These are phyloP conservation scores for Fulmarus glacialis DNA, from an alignment of 2,113 vertebrate genomes.

Conservation along the genomic window DNA sequence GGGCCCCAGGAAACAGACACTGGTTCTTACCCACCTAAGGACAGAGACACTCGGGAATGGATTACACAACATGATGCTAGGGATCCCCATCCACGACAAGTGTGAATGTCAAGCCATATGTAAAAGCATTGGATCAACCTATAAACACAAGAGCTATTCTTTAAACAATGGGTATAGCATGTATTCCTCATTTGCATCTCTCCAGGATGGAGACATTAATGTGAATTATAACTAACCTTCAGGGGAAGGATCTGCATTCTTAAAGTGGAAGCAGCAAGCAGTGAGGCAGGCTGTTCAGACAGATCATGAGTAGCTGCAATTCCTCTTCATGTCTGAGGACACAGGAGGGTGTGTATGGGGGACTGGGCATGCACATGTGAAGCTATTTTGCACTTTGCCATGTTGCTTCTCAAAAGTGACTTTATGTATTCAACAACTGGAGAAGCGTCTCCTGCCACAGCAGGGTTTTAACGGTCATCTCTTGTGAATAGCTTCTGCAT, in stretches of 20 bases:
- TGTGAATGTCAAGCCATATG: too few species aligned
- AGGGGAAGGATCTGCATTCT: neutral
- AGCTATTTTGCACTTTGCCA: neutral
- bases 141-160: neutral
- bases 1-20: neutral
- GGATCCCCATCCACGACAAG: neutral
- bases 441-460: neutral
- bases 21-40: neutral
- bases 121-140: neutral
- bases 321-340: neutral
- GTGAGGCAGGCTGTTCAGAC: neutral
- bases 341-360: rapidly evolving
- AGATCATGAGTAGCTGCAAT: neutral
- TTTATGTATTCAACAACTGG: neutral
- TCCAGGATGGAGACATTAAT: neutral
- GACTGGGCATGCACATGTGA: neutral
- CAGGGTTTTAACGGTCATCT: neutral
- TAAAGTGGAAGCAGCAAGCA: neutral
- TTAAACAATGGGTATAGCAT: neutral
- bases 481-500: neutral
- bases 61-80: rapidly evolving
- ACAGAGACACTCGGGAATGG: neutral
- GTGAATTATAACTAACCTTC: neutral
- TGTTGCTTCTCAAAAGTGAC: neutral
- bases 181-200: neutral